Evolutionary conservation across 2,113 vertebrate species (phyloP), one percentile per base, ranked within the genome.

Genomic region (Sarotherodon lohbergeri): DNA sequence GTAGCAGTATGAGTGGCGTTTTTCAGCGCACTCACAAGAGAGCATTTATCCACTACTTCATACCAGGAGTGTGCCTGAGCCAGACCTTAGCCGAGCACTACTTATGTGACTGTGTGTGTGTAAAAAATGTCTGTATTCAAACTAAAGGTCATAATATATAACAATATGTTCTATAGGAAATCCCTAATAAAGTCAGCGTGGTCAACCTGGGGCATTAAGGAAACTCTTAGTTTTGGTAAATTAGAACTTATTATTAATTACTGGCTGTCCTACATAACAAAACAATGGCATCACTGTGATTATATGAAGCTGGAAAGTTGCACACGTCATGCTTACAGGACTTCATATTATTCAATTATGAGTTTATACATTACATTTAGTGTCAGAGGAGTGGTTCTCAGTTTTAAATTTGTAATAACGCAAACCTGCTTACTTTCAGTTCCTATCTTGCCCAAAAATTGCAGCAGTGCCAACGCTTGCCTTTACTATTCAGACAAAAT

Each of bases 401-500:
- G 27, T 52, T 34, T 52, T 34, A 32, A 52, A 78, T 52, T 78
- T 27, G 8, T 78, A 1, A 52, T 52, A 78, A 50, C 6, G 4
- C 71, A 32, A 50, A 78, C 29, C 73, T 78, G 71, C 16, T 52
- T 52, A 19, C 17, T 85, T 39, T 76, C 27, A 34, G 61, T 68
- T 36, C 29, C 9, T 22, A 17, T n/a, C 22, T 13, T 46, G 16
- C 10, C 14, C 5, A 2, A 66, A 76, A 11, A 13, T 27, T 34
- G 43, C 61, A 43, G 27, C 3, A 10, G 14, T 17, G 12, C 10
- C 41, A 7, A 50, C 5, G 13, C 46, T 88, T 36, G 24, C 6
- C 9, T 17, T 84, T 17, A 81, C 34, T 56, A 34, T 83, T 92
- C 85, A 10, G 36, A 89, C 68, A 57, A 86, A 91, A 93, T 94